Evolutionary conservation across 2,888 invertebrate species (phyloP).

Genomic region (Cephus nigrinus): DNA sequence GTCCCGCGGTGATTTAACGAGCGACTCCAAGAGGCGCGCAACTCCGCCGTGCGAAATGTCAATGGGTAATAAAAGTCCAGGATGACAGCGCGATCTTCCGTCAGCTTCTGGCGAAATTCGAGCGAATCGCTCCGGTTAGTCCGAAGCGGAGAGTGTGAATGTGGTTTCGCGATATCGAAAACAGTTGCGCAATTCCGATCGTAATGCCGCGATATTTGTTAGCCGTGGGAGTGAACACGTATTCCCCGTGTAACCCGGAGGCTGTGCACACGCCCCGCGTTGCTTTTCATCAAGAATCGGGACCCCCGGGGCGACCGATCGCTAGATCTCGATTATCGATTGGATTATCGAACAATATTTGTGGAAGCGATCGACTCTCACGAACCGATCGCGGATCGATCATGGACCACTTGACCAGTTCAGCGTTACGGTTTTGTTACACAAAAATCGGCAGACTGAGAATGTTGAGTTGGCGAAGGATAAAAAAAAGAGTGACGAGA

Average conservation of each 20-base stretch:
- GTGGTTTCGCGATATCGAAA: neutral
- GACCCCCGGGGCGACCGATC: neutral
- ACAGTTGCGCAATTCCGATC: neutral
- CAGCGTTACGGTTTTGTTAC: neutral
- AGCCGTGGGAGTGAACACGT: neutral
- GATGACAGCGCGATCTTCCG: neutral
- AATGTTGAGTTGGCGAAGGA: neutral
- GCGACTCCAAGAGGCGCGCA: neutral
- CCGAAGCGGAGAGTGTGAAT: no score
- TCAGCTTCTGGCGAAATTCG: neutral
- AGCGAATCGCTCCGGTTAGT: no score
- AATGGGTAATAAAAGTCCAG: neutral
- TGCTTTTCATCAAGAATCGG: neutral
- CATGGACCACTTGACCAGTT: neutral
- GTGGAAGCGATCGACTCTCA: neutral
- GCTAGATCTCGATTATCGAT: neutral
- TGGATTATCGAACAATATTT: neutral
- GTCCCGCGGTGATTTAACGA: neutral
- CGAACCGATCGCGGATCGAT: neutral
- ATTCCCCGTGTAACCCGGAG: neutral
- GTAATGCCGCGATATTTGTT: neutral
- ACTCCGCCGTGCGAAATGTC: neutral
- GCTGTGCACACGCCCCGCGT: neutral
- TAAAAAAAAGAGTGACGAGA: conserved; percentile 26
- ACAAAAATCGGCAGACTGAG: neutral